phyloP scores from a whole-genome alignment of 2,797 vertebrate genomes.

The Pristis pectinata region DNA sequence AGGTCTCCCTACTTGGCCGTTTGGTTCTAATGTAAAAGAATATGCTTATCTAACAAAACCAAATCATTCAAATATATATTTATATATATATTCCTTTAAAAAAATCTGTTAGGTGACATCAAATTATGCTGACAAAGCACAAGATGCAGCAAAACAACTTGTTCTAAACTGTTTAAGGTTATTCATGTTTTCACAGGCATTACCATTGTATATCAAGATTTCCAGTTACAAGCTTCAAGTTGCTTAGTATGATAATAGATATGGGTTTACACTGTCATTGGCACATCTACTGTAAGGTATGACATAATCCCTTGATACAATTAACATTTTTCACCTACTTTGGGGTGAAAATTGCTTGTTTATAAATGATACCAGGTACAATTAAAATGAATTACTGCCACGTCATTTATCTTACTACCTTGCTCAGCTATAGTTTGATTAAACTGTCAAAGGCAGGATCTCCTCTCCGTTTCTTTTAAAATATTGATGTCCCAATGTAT shows the following conservation, averaged over 20 bases:
- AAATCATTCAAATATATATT: constrained; percentile 35
- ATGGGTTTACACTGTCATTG: constrained; percentile 62
- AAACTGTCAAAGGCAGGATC: constrained; percentile 16
- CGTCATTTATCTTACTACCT: constrained; percentile 11
- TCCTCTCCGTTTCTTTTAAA: background rate
- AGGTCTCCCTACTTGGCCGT: constrained; percentile 1
- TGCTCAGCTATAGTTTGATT: constrained; percentile 14
- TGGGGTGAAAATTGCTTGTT: constrained; percentile 66
- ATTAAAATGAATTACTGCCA: constrained; percentile 26
- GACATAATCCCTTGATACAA: constrained; percentile 67
- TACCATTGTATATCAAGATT: constrained; percentile 58
- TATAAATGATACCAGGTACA: constrained; percentile 70
- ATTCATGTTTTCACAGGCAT: constrained; percentile 52
- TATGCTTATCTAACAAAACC: constrained; percentile 33
- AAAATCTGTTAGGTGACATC: constrained; percentile 41
- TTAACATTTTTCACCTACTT: constrained; percentile 62
- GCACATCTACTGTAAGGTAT: constrained; percentile 80
- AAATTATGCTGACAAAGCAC: constrained; percentile 67
- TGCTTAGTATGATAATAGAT: constrained; percentile 60
- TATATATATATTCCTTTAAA: constrained; percentile 34
- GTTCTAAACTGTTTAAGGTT: constrained; percentile 57
- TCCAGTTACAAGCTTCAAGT: constrained; percentile 59
- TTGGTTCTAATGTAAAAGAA: constrained; percentile 29
- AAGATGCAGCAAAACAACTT: constrained; percentile 68
- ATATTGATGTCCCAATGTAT: constrained; percentile 47